These are phyloP conservation scores for Andinoacara biseriatus DNA, from an alignment of 2,113 vertebrate species.

Conservation along the genomic window DNA sequence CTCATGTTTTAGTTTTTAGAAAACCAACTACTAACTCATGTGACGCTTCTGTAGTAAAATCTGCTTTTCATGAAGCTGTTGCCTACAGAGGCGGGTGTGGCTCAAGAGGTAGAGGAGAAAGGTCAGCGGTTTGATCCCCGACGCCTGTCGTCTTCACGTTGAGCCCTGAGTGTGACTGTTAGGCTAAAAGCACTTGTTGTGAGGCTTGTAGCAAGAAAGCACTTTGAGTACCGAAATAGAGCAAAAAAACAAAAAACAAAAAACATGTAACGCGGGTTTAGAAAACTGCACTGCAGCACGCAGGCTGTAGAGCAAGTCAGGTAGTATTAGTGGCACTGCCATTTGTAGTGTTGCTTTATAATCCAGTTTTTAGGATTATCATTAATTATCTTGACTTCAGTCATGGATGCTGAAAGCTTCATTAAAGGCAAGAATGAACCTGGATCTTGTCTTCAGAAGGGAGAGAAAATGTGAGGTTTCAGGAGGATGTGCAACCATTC, in stretches of 20 bases:
- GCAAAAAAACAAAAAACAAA: too few relatives aligned
- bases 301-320: background rate
- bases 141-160: background rate
- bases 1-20: background rate
- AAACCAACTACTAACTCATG: too few relatives aligned
- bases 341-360: background rate
- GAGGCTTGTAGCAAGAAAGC: background rate
- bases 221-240: too few relatives aligned
- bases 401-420: background rate
- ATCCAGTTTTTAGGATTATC: conserved; percentile 12
- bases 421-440: background rate
- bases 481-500: background rate
- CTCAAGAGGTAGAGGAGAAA: background rate
- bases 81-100: background rate
- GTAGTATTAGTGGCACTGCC: background rate
- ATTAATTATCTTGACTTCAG: conserved; percentile 15
- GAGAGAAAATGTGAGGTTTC: background rate
- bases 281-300: background rate
- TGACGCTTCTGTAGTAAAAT: background rate
- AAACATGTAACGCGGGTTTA: background rate
- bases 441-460: background rate
- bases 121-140: background rate
- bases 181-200: background rate
- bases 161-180: background rate
- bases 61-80: background rate